Conservation (phyloP, 2,113 vertebrate species). For the Phalacrocorax aristotelis region DNA sequence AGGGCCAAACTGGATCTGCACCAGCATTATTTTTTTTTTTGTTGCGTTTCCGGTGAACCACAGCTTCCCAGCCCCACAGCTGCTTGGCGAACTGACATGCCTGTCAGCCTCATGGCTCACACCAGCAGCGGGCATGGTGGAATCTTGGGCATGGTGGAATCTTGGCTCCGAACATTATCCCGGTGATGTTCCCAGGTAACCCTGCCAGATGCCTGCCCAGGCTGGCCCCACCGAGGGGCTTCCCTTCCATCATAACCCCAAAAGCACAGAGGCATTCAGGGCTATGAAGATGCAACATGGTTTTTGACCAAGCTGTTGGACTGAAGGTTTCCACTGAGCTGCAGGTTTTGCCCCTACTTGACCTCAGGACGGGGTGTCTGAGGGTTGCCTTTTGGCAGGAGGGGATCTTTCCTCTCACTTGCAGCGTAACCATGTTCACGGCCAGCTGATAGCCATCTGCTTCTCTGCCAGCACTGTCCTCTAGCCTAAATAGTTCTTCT, state of each 20-base stretch:
- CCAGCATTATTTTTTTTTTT: not conserved
- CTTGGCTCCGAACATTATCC: not conserved
- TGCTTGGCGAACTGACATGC: accelerated
- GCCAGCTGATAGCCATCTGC: constrained; percentile 63
- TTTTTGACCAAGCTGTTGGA: not conserved
- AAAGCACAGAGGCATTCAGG: accelerated
- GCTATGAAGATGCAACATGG: accelerated
- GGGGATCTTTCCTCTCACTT: not conserved
- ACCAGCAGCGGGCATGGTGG: accelerated
- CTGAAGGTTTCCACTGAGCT: accelerated
- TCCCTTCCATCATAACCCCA: accelerated
- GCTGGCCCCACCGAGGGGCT: not conserved
- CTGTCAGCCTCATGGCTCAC: not conserved
- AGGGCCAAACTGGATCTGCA: not conserved
- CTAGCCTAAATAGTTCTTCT: constrained; percentile 52
- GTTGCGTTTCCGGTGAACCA: constrained; percentile 9
- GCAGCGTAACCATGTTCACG: not conserved
- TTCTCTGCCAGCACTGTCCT: constrained; percentile 43
- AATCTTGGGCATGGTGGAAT: too few species aligned
- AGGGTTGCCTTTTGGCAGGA: not conserved
- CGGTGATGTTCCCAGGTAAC: not conserved
- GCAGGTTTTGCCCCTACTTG: not conserved
- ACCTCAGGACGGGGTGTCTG: not conserved
- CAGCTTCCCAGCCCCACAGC: not conserved
- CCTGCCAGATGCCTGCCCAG: not conserved